Evolutionary conservation across 2,888 invertebrate species (phyloP).

Genomic region (Cephus sareptanus): DNA sequence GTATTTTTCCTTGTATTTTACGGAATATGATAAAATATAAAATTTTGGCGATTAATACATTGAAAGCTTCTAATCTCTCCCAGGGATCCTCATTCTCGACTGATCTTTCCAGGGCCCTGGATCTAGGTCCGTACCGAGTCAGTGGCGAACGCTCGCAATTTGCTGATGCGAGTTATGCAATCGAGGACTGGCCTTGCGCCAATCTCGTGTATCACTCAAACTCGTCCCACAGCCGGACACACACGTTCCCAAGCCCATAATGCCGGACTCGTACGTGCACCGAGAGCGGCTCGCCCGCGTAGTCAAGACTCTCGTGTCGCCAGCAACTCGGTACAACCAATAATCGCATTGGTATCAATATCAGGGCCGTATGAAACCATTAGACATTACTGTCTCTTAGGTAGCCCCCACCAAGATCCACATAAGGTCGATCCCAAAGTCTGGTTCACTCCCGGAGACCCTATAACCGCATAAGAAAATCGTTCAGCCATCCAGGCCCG

Average conservation of each 20-base stretch:
- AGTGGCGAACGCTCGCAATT: constrained; percentile 29
- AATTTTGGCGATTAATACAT: no score
- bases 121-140: neutral
- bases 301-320: neutral
- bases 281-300: neutral
- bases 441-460: no score
- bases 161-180: constrained; percentile 48
- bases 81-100: neutral
- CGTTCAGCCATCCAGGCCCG: no score
- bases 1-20: no score
- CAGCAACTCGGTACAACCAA: neutral
- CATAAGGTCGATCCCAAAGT: no score
- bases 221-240: constrained; percentile 4
- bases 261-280: neutral
- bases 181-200: constrained; percentile 56
- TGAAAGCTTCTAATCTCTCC: no score
- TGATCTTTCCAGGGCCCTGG: neutral
- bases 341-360: constrained; percentile 4
- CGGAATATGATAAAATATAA: no score
- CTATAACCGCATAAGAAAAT: no score
- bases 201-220: constrained; percentile 49
- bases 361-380: neutral
- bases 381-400: no score
- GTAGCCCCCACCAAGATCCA: no score
- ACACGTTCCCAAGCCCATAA: neutral